Evolutionary conservation across 2,888 invertebrate species (phyloP), one percentile per base, ranked within the genome.

Genomic region (Cataglyphis rosenhaueri): DNA sequence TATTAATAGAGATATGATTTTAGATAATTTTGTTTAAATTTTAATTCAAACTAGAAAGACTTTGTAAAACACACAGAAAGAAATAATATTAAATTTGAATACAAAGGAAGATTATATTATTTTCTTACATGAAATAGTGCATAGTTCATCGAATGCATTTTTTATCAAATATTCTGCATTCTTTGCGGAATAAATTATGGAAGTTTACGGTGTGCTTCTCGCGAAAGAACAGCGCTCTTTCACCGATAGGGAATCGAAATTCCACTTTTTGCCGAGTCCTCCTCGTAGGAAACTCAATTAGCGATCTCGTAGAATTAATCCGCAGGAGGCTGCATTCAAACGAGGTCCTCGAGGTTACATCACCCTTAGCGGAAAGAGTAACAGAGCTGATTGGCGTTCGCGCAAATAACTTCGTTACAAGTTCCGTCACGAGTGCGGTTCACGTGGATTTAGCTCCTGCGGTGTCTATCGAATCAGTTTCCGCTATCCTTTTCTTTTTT

Each of bases 361-460:
- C 44, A 52, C 75, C 64, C 79, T 64, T n/a, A 21, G 44, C 18
- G 57, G 73, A 76, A 76, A 84, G 59, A 64, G 66, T 74, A 78
- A 83, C 71, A 62, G 61, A 57, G 74, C 76, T 83, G 87, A 87
- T 87, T 85, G 87, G 73, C 75, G 66, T 73, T 81, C 70, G 73
- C 62, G 55, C 59, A 65, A 62, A 82, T 84, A 87, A 87, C 87
- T 87, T 87, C 82, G 78, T 87, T 83, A 79, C 25, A 41, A 59
- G 76, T 73, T 81, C 35, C 62, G 62, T 61, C 35, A 21, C 81
- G 55, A 15, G 35, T 21, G 41, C 73, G 68, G 61, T 52, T 61
- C 59, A 35, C 35, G 61, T 79, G 35, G 35, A 79, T 75, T 75
- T 75, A 75, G 66, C 75, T 75, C 21, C 52, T 35, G 66, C 21